Evolutionary conservation across 1,140 invertebrate genomes (phyloP).

Genomic region (Anadara kagoshimensis): DNA sequence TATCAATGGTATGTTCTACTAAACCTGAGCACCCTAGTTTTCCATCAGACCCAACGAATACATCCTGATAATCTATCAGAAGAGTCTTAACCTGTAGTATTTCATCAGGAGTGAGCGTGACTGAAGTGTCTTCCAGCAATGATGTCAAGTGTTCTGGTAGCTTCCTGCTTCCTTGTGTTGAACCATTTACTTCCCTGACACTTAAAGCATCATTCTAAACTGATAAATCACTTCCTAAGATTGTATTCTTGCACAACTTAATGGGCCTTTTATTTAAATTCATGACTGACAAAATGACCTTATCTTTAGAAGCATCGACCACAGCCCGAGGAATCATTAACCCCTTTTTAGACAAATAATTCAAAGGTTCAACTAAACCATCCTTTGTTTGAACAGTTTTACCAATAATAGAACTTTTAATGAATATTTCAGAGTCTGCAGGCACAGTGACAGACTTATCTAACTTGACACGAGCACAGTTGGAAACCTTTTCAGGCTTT

Average conservation of each 20-base stretch:
- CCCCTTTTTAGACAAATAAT: slow-evolving; percentile 5
- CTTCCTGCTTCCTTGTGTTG: background rate
- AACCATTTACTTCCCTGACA: background rate
- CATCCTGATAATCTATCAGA: slow-evolving; percentile 27
- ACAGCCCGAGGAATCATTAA: too few species aligned
- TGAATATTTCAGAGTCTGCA: slow-evolving; percentile 8
- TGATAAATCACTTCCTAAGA: slow-evolving; percentile 10
- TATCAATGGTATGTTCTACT: slow-evolving; percentile 36
- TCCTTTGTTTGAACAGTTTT: background rate
- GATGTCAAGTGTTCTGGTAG: slow-evolving; percentile 24
- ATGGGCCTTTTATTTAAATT: slow-evolving; percentile 1
- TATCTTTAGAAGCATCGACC: too few species aligned
- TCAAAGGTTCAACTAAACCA: background rate
- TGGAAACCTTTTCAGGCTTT: background rate
- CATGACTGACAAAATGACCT: background rate
- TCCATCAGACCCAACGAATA: slow-evolving; percentile 26
- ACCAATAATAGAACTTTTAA: background rate
- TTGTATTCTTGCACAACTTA: slow-evolving; percentile 17
- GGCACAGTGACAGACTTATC: slow-evolving; percentile 13
- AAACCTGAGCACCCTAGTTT: slow-evolving; percentile 29
- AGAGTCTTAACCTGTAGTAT: slow-evolving; percentile 1
- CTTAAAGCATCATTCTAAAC: background rate
- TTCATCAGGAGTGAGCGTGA: slow-evolving; percentile 6
- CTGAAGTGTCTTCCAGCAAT: slow-evolving; percentile 10
- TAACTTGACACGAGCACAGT: background rate